Conservation (phyloP, 2,113 vertebrate genomes). For the Brachypodius melanocephalos region DNA sequence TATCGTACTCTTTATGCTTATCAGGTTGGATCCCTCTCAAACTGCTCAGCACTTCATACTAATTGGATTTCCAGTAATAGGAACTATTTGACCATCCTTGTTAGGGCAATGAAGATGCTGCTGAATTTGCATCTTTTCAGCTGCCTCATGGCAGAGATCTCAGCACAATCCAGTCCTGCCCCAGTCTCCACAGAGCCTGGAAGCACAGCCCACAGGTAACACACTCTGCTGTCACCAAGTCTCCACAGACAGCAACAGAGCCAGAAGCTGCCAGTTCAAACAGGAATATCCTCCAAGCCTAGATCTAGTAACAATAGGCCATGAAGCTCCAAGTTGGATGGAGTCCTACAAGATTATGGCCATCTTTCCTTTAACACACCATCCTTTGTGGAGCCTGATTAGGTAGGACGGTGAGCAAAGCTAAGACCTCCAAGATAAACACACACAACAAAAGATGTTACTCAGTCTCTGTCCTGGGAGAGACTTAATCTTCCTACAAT, state of each 20-base stretch:
- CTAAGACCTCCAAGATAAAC: constrained; percentile 26
- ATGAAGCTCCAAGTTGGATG: not conserved
- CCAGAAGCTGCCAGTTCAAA: not conserved
- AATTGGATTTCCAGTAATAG: not conserved
- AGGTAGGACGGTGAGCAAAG: not conserved
- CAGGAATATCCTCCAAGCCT: not conserved
- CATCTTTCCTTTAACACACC: not conserved
- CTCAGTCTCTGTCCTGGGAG: not conserved
- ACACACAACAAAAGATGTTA: not conserved
- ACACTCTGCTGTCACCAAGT: not conserved
- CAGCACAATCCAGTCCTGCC: not conserved
- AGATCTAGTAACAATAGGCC: not conserved
- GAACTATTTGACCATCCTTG: not conserved
- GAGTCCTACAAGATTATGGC: not conserved
- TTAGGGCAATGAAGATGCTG: not conserved
- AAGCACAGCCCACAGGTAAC: not conserved
- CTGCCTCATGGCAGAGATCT: not conserved
- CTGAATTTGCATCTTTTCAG: not conserved
- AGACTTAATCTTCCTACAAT: not conserved
- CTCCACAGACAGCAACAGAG: not conserved
- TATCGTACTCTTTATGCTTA: not conserved
- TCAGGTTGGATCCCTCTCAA: not conserved
- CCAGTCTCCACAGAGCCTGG: not conserved
- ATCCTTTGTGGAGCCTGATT: not conserved
- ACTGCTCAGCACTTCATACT: not conserved